Percentiles rank a stretch among this genome's conserved stretches.
Evolutionary conservation across 2,113 vertebrate species (phyloP).

Genomic region (Bagarius yarrelli): DNA sequence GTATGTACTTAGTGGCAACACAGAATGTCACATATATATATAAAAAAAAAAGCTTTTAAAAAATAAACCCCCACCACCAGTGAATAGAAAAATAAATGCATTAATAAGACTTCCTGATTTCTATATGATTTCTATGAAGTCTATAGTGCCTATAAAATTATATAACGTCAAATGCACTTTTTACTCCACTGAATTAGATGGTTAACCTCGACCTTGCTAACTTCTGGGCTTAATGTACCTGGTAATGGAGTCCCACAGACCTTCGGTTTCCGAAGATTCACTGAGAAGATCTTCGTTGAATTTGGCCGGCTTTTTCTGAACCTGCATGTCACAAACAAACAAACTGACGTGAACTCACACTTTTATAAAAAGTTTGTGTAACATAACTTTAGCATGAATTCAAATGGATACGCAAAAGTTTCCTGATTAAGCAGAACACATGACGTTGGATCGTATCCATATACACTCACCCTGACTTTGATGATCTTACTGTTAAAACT

Average conservation of each 20-base stretch:
- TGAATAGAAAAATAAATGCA: not conserved
- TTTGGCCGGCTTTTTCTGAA: conserved; percentile 76
- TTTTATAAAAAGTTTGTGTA: not conserved
- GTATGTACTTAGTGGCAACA: not conserved
- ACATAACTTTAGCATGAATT: too few species aligned
- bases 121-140: not conserved
- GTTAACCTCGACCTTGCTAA: not conserved
- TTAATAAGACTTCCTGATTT: not conserved
- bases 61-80: not conserved
- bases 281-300: conserved; percentile 75
- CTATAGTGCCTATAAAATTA: not conserved
- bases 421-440: not conserved
- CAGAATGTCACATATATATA: too few species aligned
- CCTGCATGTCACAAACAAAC: conserved; percentile 56
- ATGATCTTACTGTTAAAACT: conserved; percentile 95
- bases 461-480: conserved; percentile 83
- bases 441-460: not conserved
- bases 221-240: conserved; percentile 58
- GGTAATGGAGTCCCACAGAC: conserved; percentile 76
- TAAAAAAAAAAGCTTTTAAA: too few species aligned
- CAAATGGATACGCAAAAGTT: too few species aligned
- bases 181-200: not conserved
- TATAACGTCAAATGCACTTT: not conserved
- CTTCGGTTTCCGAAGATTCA: conserved; percentile 69
- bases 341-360: not conserved